Conservation (phyloP, 2,113 vertebrate genomes). For the Syngnathoides biaculeatus region DNA sequence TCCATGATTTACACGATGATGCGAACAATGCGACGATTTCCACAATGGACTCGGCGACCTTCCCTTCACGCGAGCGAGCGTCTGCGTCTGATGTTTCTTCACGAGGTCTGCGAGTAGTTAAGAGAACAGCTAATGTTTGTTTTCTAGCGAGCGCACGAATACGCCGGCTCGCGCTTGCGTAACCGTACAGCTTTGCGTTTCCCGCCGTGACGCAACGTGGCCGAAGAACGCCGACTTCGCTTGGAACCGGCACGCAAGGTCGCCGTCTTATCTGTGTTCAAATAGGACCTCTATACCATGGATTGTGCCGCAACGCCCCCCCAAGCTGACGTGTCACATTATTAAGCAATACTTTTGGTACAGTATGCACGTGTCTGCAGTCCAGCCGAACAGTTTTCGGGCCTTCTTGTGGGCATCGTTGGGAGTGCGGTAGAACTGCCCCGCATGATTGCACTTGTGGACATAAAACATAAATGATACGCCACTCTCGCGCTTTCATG, state of each 20-base stretch:
- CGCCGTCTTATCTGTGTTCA: conserved; percentile 28
- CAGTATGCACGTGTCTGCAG: conserved; percentile 25
- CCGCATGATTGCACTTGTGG: too few species aligned
- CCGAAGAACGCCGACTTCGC: conserved; percentile 18
- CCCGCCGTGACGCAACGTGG: conserved; percentile 15
- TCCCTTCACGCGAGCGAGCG: conserved; percentile 43
- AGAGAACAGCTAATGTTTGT: conserved; percentile 43
- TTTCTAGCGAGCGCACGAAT: conserved; percentile 47
- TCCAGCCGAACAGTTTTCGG: conserved; percentile 7
- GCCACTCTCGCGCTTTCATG: background rate
- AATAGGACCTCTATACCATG: conserved; percentile 28
- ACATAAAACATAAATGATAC: background rate
- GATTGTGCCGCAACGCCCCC: conserved; percentile 28
- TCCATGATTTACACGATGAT: conserved; percentile 65
- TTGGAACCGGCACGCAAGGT: conserved; percentile 18
- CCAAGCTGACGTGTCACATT: conserved; percentile 33
- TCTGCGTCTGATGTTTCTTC: conserved; percentile 30
- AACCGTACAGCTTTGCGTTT: conserved; percentile 43
- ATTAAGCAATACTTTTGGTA: conserved; percentile 45
- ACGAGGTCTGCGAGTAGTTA: conserved; percentile 58
- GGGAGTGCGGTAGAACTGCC: conserved; percentile 8
- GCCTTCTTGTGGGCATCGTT: conserved; percentile 53
- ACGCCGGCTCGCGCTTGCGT: conserved; percentile 35
- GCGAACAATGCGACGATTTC: conserved; percentile 58
- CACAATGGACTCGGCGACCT: conserved; percentile 61